Base-by-base conservation (phyloP, 1,140 invertebrate species). In the Bombus picipes region DNA sequence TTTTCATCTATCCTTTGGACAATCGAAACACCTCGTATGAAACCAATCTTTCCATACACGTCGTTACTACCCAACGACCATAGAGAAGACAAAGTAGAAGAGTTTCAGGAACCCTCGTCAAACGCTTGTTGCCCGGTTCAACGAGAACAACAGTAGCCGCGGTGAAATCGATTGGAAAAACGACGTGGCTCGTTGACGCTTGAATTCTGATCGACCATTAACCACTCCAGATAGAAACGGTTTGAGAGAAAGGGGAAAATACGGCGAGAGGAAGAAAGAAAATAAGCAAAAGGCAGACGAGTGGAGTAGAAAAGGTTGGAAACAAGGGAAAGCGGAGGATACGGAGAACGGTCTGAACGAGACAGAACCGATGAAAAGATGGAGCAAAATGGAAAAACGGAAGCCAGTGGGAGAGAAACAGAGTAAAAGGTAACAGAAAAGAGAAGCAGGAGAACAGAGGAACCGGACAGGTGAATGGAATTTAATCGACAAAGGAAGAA, bases 121-220 rank as follows among this genome's bases (percentile, higher is more conserved):
- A 13, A 34, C n/a, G 10, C 47, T 75, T 12, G 74, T 37, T 15
- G 12, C 2, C 37, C 34, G 28, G 47, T 41, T 76, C 47, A 65
- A 15, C 39, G 59, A 34, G 76, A 66, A 65, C 22, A 41, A 66
- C 37, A 43, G 39, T 34, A 8, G 39, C n/a, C 22, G 4, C 12
- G 59, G 15, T 43, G 59, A 79, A 79, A 79, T 79, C 65, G 47
- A 79, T 25, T 53, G 77, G 77, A 79, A 79, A 79, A 79, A 68
- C 25, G 77, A 53, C 34, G 62, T 53, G 32, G 32, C 32, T 34
- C 65, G 75, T 77, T 41, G 41, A 68, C 32, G 77, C 47, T 79
- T 32, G 32, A 62, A 70, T 4, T 79, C 62, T 41, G 77, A 79
- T 79, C 41, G 25, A 68, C 62, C 62, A 47, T 76, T 76, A 59